Percentiles rank a stretch among this genome's conserved stretches.
These are phyloP conservation scores for Pygmarrhopalites habei DNA, from an alignment of 1,140 invertebrate genomes.

Conservation along the genomic window DNA sequence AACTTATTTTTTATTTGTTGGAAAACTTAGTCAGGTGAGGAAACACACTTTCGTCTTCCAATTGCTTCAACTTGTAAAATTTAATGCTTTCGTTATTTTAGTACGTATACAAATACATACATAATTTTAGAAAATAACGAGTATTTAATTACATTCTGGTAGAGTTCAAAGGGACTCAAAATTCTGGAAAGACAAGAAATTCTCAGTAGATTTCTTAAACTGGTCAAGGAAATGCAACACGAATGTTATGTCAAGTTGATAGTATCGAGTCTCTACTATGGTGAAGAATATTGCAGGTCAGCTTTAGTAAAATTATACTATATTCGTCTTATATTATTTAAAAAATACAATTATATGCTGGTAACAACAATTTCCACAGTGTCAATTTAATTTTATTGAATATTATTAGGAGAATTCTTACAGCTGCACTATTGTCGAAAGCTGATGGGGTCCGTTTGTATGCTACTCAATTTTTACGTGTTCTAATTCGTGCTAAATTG, in stretches of 20 bases:
- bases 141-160: no score
- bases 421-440: constrained; percentile 57
- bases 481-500: constrained; percentile 67
- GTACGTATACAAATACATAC: no score
- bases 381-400: no score
- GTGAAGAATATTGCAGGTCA: constrained; percentile 61
- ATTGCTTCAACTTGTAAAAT: no score
- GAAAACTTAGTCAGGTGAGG: constrained; percentile 74
- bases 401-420: constrained; percentile 56
- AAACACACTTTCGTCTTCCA: no score
- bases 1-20: constrained; percentile 88
- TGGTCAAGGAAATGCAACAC: constrained; percentile 74
- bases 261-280: constrained; percentile 81
- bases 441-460: constrained; percentile 74
- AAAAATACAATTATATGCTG: no score
- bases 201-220: constrained; percentile 68
- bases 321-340: no score
- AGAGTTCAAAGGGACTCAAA: no score
- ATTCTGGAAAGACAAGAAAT: constrained; percentile 64
- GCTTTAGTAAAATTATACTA: no score
- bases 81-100: no score
- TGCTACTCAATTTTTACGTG: constrained; percentile 78
- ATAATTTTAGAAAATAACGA: no score
- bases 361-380: no score
- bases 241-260: constrained; percentile 89